Percentiles rank a stretch among this genome's conserved stretches.
Evolutionary conservation across 2,113 vertebrate species (phyloP).

Genomic region (Plestiodon gilberti): DNA sequence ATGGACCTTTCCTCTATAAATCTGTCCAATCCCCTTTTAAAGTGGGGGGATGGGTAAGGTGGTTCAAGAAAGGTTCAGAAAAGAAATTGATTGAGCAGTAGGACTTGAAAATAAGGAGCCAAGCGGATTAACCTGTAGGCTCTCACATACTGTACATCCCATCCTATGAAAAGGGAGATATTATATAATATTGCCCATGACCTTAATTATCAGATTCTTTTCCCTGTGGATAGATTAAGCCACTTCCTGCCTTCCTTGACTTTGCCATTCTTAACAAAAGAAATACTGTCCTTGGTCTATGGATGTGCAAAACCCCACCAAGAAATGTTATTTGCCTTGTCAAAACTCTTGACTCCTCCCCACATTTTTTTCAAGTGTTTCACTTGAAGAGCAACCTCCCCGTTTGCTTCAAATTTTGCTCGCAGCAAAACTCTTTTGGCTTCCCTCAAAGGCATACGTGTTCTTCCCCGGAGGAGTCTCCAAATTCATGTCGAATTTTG

Average conservation of each 20-base stretch:
- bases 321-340: neutral
- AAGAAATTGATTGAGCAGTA: neutral
- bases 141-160: neutral
- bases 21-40: too few species aligned
- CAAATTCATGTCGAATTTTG: too few species aligned
- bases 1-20: too few species aligned
- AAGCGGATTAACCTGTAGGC: neutral
- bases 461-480: too few species aligned
- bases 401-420: neutral
- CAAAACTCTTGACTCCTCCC: neutral
- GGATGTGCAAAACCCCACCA: neutral
- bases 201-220: neutral
- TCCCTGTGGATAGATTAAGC: neutral
- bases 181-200: too few species aligned
- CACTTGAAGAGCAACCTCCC: neutral
- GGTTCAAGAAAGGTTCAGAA: neutral
- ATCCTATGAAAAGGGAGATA: neutral
- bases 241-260: neutral
- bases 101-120: neutral
- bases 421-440: neutral
- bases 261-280: neutral
- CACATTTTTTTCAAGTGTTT: neutral
- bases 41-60: too few species aligned
- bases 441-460: neutral
- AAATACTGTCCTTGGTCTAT: neutral